Evolutionary conservation across 2,888 invertebrate genomes (phyloP), one percentile per base, ranked within the genome.

Genomic region (Pollenia angustigena): DNA sequence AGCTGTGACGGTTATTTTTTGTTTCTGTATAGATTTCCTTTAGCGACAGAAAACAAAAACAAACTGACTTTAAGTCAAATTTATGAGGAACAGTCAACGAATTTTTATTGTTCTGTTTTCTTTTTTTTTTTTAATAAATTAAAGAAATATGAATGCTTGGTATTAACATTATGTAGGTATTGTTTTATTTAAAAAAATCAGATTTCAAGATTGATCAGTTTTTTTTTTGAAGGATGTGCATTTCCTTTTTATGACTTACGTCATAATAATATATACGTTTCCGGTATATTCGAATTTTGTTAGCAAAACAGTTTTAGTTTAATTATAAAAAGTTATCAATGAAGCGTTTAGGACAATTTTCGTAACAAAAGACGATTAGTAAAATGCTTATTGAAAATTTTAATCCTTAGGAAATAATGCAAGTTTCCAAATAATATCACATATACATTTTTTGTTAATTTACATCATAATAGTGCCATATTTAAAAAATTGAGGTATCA

Each of bases 1-100:
- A 56, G 10, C 23, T 74, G 68, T 69, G 74, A 44, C 11, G 58
- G 16, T 75, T 82, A 44, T 42, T 54, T 76, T 54, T 75, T 56
- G 18, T 68, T 18, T 58, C 50, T 54, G 11, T 62, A 44, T 68
- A 68, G 44, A 78, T 50, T 80, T 80, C 62, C 75, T 84, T 74
- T 66, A 68, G 64, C 14, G 16, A n/a, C 42, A 56, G 11, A 56
- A 68, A 44, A 18, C 18, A 23, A 40, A 32, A 81, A 8, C 42
- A 64, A 42, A 58, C 23, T 83, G 84, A 78, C 81, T 85, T 85
- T 81, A 81, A 80, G 86, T 76, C 83, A 81, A 84, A 87, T 84
- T 84, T 87, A 84, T 87, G 86, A 83, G 78, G 71, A 62, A 72
- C 72, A 87, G 80, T 83, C 72, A 76, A 56, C 42, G 32, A 32